phyloP scores from a whole-genome alignment of 2,888 invertebrate genomes.

The Ctena decussata region DNA sequence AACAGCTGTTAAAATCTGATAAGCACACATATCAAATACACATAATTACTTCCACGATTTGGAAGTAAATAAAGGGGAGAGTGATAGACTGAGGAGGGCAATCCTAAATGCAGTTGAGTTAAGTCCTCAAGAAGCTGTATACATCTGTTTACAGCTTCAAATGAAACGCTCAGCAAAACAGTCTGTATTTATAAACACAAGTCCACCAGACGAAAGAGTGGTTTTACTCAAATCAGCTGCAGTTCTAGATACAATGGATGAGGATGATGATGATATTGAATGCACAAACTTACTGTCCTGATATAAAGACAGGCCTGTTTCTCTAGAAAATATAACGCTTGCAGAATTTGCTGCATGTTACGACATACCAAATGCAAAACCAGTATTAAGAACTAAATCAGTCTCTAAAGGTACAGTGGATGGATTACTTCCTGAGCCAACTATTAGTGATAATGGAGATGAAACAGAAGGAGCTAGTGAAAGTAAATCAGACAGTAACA shows the following conservation, averaged over 20 bases:
- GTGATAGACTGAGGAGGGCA: constrained; percentile 65
- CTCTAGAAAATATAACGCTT: constrained; percentile 43
- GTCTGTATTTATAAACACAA: constrained; percentile 68
- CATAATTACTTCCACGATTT: constrained; percentile 21
- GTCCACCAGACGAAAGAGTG: constrained; percentile 70
- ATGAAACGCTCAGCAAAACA: constrained; percentile 60
- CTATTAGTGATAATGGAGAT: not conserved
- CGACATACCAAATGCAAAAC: constrained; percentile 15
- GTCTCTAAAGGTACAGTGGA: not conserved
- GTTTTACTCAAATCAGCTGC: constrained; percentile 71
- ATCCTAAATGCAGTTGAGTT: constrained; percentile 75
- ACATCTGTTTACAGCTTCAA: constrained; percentile 68
- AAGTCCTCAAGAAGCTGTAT: constrained; percentile 76
- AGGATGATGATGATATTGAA: constrained; percentile 58
- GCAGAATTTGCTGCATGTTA: constrained; percentile 59
- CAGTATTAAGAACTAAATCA: not conserved
- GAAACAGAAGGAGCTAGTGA: not conserved
- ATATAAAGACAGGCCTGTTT: constrained; percentile 55
- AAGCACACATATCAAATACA: too few relatives aligned
- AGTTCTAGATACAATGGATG: constrained; percentile 62
- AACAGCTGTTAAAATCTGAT: too few relatives aligned
- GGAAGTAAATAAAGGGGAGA: constrained; percentile 52
- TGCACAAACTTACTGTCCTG: constrained; percentile 44
- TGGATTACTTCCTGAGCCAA: not conserved
- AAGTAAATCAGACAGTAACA: constrained; percentile 20